Conservation (phyloP, 2,888 invertebrate species). For the Cerceris rybyensis region DNA sequence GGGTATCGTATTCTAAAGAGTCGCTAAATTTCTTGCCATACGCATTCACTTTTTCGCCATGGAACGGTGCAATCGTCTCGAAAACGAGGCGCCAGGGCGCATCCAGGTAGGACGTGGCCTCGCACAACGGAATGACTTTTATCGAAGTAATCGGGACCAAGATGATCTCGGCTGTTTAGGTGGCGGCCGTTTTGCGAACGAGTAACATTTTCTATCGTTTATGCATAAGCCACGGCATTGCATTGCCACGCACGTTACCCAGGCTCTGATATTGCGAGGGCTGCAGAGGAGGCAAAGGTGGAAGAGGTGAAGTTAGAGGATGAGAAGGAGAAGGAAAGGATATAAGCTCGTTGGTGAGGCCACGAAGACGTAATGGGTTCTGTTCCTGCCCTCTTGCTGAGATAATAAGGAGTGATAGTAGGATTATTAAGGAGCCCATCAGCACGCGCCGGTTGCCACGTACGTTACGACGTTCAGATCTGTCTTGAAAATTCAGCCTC, state of each 20-base stretch:
- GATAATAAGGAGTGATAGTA: slow-evolving; percentile 72
- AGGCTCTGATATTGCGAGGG: slow-evolving; percentile 44
- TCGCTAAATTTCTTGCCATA: not conserved
- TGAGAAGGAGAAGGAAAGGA: slow-evolving; percentile 7
- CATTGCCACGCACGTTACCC: slow-evolving; percentile 48
- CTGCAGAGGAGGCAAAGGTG: slow-evolving; percentile 9
- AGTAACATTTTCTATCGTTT: slow-evolving; percentile 58
- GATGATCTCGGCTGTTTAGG: slow-evolving; percentile 48
- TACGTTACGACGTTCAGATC: slow-evolving; percentile 45
- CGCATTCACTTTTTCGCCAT: slow-evolving; percentile 3
- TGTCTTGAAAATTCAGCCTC: slow-evolving; percentile 36
- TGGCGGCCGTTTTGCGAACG: slow-evolving; percentile 36
- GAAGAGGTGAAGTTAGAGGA: slow-evolving; percentile 7
- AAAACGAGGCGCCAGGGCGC: not conserved
- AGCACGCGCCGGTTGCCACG: slow-evolving; percentile 51
- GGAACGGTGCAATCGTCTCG: slow-evolving; percentile 6
- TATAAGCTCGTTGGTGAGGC: slow-evolving; percentile 61
- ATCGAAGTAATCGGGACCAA: slow-evolving; percentile 38
- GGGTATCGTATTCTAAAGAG: slow-evolving; percentile 11
- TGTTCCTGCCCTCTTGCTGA: slow-evolving; percentile 60
- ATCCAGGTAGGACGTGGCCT: not conserved
- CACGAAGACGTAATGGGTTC: slow-evolving; percentile 67
- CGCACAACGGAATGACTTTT: slow-evolving; percentile 21
- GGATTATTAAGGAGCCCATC: slow-evolving; percentile 70
- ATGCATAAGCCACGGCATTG: slow-evolving; percentile 66